Evolutionary conservation across 2,797 vertebrate species (phyloP).

Genomic region (Paramormyrops hopkinsi): DNA sequence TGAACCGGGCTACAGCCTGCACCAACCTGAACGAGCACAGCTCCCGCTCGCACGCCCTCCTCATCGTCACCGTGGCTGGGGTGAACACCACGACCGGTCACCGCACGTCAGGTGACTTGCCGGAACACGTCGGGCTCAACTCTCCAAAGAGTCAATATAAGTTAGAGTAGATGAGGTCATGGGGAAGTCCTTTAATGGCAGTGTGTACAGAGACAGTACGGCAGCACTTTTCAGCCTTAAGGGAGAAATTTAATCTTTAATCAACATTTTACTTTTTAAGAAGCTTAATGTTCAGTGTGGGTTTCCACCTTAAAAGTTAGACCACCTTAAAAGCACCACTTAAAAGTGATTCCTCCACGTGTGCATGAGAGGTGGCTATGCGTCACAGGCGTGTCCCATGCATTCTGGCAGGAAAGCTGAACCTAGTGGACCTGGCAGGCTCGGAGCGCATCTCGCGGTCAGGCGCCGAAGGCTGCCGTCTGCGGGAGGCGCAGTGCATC

Average conservation of each 20-base stretch:
- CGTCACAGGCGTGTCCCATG: not conserved
- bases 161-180: not conserved
- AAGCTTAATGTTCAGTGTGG: not conserved
- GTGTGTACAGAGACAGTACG: not conserved
- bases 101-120: constrained; percentile 69
- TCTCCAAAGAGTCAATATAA: not conserved
- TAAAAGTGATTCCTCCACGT: too few relatives aligned
- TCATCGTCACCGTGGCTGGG: constrained; percentile 79
- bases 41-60: constrained; percentile 89
- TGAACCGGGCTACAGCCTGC: constrained; percentile 82
- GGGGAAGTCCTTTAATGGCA: not conserved
- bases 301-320: not conserved
- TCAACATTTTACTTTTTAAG: not conserved
- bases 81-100: constrained; percentile 77
- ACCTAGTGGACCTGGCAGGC: constrained; percentile 91
- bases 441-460: constrained; percentile 88
- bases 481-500: constrained; percentile 91
- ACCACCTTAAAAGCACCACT: not conserved
- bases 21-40: constrained; percentile 93
- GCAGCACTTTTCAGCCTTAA: not conserved
- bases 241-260: not conserved
- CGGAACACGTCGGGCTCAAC: not conserved
- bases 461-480: constrained; percentile 81
- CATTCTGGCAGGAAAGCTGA: constrained; percentile 73
- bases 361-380: not conserved